Conservation (phyloP, 2,888 invertebrate species). For the Hoplodrina ambigua region DNA sequence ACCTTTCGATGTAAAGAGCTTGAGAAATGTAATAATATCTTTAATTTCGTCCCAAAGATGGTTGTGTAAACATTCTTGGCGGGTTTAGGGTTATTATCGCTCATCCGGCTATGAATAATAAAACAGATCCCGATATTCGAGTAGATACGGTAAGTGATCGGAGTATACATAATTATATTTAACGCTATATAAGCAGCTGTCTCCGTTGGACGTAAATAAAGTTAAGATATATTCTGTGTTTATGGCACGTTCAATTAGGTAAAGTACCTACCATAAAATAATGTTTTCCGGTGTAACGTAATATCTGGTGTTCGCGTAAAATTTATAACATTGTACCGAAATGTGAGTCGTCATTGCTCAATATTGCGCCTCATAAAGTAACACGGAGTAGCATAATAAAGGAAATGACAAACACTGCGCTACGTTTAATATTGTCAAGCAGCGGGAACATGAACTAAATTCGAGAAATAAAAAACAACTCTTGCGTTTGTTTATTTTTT, state of each 20-base stretch:
- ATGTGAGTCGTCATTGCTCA: constrained; percentile 68
- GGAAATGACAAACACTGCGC: constrained; percentile 62
- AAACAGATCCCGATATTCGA: constrained; percentile 63
- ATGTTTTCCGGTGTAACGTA: constrained; percentile 66
- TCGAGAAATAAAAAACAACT: constrained; percentile 24
- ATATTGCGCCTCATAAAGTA: constrained; percentile 70
- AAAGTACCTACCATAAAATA: constrained; percentile 64
- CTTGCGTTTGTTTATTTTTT: constrained; percentile 17
- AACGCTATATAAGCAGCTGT: constrained; percentile 51
- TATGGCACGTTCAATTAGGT: constrained; percentile 69
- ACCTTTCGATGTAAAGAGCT: constrained; percentile 66
- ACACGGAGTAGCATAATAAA: constrained; percentile 65
- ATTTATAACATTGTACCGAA: constrained; percentile 66
- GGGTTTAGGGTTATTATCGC: constrained; percentile 73
- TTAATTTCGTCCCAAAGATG: constrained; percentile 77
- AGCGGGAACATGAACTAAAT: constrained; percentile 41
- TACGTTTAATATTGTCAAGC: constrained; percentile 58
- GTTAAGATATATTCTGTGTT: constrained; percentile 59
- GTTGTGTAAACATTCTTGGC: constrained; percentile 77
- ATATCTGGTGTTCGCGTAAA: constrained; percentile 58
- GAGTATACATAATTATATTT: constrained; percentile 53
- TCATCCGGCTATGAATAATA: constrained; percentile 71
- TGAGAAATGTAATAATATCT: constrained; percentile 82
- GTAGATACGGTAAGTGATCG: constrained; percentile 52
- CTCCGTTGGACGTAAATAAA: constrained; percentile 60